A percentile compares a stretch with the other conserved stretches of the same genome.
Evolutionary conservation across 2,888 invertebrate species (phyloP).

Genomic region (Drosophila birchii): DNA sequence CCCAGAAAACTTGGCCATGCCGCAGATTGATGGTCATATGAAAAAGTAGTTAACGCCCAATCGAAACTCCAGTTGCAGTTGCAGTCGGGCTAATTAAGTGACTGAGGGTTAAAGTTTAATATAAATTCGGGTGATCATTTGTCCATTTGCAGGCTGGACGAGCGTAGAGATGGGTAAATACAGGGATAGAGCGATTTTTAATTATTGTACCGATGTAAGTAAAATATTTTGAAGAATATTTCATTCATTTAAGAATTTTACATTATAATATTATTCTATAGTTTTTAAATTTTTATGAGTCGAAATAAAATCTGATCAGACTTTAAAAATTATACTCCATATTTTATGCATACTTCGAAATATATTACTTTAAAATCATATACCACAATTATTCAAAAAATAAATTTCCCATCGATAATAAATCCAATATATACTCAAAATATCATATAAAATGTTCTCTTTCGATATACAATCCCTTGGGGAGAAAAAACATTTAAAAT

Average conservation of each 20-base stretch:
- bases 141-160: constrained; percentile 56
- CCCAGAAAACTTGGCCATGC: constrained; percentile 49
- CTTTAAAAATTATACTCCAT: neutral
- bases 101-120: constrained; percentile 67
- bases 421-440: neutral
- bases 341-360: neutral
- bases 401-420: neutral
- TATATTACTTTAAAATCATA: too few relatives aligned
- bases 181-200: neutral
- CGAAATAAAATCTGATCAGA: neutral
- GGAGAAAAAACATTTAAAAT: constrained; percentile 69
- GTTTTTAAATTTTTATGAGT: too few relatives aligned
- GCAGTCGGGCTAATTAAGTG: constrained; percentile 70
- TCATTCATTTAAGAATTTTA: too few relatives aligned
- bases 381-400: neutral
- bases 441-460: neutral
- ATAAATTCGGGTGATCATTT: constrained; percentile 73
- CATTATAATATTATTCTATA: too few relatives aligned
- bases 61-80: constrained; percentile 41
- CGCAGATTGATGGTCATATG: constrained; percentile 74
- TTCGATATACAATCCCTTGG: neutral
- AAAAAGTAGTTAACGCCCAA: constrained; percentile 73
- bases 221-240: neutral
- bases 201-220: too few relatives aligned
- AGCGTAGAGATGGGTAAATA: neutral